Evolutionary conservation across 2,888 invertebrate species (phyloP).

Genomic region (Neria commutata): DNA sequence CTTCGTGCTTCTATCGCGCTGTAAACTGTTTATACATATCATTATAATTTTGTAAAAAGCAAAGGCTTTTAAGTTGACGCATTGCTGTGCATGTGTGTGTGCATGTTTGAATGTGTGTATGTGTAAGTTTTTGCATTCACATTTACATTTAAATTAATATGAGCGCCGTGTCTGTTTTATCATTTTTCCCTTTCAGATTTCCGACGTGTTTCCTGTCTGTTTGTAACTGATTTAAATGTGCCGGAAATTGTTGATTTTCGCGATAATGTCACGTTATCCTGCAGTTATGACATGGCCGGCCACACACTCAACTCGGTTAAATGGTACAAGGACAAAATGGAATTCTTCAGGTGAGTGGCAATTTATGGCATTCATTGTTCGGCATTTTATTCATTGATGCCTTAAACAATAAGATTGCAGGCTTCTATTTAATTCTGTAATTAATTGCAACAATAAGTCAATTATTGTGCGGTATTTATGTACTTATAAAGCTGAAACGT

Average conservation of each 20-base stretch:
- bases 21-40: no score
- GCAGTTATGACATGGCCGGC: constrained; percentile 63
- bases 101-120: no score
- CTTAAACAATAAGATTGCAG: no score
- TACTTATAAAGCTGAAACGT: no score
- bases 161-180: background rate
- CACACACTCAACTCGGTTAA: constrained; percentile 65
- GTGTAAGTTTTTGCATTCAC: no score
- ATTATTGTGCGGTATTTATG: background rate
- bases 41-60: no score
- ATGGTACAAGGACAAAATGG: constrained; percentile 64
- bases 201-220: constrained; percentile 46
- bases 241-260: constrained; percentile 64
- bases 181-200: constrained; percentile 40
- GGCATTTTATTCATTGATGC: background rate
- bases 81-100: background rate
- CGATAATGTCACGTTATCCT: constrained; percentile 62
- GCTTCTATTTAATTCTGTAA: background rate
- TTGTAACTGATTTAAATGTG: constrained; percentile 62
- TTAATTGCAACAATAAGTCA: background rate
- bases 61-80: no score
- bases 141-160: constrained; percentile 11
- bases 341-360: constrained; percentile 63
- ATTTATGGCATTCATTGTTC: background rate
- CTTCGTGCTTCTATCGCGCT: no score